phyloP scores from a whole-genome alignment of 2,797 vertebrate species.

The Acrossocheilus fasciatus region DNA sequence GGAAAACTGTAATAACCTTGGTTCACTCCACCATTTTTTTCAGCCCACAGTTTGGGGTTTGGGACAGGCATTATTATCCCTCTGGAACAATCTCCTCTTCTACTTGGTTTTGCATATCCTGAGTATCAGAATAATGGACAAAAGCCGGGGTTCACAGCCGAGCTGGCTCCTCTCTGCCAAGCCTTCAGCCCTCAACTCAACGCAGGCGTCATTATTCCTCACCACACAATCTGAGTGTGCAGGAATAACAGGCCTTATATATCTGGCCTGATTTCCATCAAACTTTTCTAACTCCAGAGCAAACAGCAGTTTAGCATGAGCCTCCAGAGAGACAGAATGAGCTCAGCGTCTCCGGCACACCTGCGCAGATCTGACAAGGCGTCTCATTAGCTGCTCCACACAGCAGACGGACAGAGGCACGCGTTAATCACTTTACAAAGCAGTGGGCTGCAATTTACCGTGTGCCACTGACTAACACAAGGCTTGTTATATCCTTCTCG shows the following conservation, averaged over 20 bases:
- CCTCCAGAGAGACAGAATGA: slow-evolving; percentile 34
- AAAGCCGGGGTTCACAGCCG: background rate
- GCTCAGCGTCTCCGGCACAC: slow-evolving; percentile 9
- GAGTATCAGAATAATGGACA: background rate
- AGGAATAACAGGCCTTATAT: background rate
- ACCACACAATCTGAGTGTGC: background rate
- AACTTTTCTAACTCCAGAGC: slow-evolving; percentile 28
- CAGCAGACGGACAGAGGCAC: slow-evolving; percentile 24
- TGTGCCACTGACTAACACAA: background rate
- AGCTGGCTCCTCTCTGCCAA: background rate
- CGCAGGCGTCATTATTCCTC: background rate
- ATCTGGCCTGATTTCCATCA: slow-evolving; percentile 24
- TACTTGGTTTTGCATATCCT: background rate
- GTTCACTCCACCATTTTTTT: background rate
- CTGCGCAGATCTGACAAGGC: slow-evolving; percentile 31
- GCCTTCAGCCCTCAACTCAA: background rate
- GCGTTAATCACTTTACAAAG: slow-evolving; percentile 23
- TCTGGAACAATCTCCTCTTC: background rate
- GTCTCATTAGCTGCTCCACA: slow-evolving; percentile 28
- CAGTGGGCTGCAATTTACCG: slow-evolving; percentile 19
- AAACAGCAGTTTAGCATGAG: slow-evolving; percentile 33
- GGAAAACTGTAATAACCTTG: background rate
- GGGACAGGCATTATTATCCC: background rate
- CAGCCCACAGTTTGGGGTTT: background rate
- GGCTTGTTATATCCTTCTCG: slow-evolving; percentile 28